Conservation (phyloP, 2,888 invertebrate genomes). For the Miltochrista miniata region DNA sequence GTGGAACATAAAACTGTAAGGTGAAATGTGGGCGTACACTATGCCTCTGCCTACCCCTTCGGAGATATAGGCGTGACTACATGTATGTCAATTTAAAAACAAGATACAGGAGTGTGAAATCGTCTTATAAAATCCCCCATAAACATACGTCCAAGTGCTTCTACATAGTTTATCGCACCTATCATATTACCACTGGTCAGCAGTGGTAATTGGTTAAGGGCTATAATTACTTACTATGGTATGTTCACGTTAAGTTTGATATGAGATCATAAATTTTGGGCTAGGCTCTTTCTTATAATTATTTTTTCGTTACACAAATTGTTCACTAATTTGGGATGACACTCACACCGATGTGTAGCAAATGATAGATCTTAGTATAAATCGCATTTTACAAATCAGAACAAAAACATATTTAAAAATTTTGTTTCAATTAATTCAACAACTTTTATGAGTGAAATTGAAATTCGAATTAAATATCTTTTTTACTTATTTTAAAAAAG, state of each 20-base stretch:
- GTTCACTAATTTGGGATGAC: constrained; percentile 9
- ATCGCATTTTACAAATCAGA: too few species aligned
- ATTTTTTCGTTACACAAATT: constrained; percentile 42
- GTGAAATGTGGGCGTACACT: too few species aligned
- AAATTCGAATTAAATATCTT: too few species aligned
- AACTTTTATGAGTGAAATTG: too few species aligned
- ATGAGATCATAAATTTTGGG: constrained; percentile 30
- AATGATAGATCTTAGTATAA: background rate
- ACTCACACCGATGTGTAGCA: constrained; percentile 18
- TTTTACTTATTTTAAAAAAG: too few species aligned
- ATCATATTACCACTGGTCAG: constrained; percentile 11
- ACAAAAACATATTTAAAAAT: too few species aligned
- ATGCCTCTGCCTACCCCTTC: too few species aligned
- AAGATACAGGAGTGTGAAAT: background rate
- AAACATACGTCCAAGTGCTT: constrained; percentile 8
- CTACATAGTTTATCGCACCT: constrained; percentile 1
- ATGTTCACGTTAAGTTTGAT: constrained; percentile 36
- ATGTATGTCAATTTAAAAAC: constrained; percentile 4
- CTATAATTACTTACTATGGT: constrained; percentile 32
- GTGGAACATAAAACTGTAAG: too few species aligned
- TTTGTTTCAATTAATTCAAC: too few species aligned
- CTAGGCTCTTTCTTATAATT: constrained; percentile 37
- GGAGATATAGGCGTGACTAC: too few species aligned
- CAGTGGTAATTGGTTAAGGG: constrained; percentile 16
- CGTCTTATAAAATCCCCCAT: constrained; percentile 7